phyloP scores from a whole-genome alignment of 2,113 vertebrate genomes.

The Oreocharis arfaki region DNA sequence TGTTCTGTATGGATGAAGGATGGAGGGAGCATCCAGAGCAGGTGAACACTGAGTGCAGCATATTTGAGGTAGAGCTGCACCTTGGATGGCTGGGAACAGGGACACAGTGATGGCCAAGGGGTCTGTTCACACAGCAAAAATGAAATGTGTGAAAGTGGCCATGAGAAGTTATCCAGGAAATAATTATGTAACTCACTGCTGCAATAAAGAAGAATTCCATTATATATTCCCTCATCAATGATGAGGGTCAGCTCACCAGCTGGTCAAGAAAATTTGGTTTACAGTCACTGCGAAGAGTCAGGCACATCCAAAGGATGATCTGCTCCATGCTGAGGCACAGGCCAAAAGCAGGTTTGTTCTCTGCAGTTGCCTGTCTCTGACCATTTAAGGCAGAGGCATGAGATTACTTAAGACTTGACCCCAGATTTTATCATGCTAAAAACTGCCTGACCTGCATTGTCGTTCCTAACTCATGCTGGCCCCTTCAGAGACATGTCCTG shows the following conservation, averaged over 20 bases:
- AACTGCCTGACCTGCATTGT: background rate
- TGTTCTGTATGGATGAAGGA: background rate
- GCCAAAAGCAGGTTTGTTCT: background rate
- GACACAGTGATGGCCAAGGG: background rate
- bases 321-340: background rate
- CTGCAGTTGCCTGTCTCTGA: background rate
- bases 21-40: background rate
- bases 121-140: background rate
- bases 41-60: background rate
- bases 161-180: background rate
- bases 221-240: background rate
- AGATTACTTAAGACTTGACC: background rate
- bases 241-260: background rate
- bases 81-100: background rate
- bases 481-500: background rate
- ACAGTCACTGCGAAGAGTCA: background rate
- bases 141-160: background rate
- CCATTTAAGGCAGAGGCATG: background rate
- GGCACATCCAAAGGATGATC: background rate
- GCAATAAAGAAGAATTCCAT: background rate
- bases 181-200: background rate
- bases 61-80: background rate
- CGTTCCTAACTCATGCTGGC: fast-evolving
- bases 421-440: background rate
- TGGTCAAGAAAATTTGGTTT: background rate